These are phyloP conservation scores for Perccottus glenii DNA, from an alignment of 2,113 vertebrate genomes.

Conservation along the genomic window DNA sequence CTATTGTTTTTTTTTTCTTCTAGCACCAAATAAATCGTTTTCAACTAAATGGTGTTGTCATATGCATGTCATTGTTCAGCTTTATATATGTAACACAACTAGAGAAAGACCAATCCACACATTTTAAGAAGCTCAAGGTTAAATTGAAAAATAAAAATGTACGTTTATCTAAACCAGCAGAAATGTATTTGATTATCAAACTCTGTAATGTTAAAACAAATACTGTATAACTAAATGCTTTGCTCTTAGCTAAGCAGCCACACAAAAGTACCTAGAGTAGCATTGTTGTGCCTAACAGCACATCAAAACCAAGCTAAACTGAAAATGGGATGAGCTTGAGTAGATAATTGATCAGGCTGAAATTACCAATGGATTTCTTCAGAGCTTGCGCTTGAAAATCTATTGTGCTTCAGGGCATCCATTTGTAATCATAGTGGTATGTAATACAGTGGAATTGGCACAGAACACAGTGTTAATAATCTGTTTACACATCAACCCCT, in stretches of 20 bases:
- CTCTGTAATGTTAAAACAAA: background rate
- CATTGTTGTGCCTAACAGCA: conserved; percentile 29
- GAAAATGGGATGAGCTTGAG: conserved; percentile 66
- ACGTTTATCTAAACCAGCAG: too few species aligned
- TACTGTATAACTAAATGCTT: background rate
- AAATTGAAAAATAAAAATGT: too few species aligned
- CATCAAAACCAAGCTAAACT: conserved; percentile 56
- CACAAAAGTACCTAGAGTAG: conserved; percentile 17
- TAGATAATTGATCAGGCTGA: conserved; percentile 78
- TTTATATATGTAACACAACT: too few species aligned
- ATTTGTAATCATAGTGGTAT: conserved; percentile 71
- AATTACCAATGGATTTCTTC: conserved; percentile 79
- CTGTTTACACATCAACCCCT: conserved; percentile 68
- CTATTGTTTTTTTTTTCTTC: too few species aligned
- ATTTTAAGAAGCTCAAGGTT: too few species aligned
- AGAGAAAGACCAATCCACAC: too few species aligned
- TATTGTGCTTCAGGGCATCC: conserved; percentile 65
- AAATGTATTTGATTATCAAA: too few species aligned
- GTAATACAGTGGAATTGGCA: conserved; percentile 68
- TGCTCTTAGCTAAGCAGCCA: background rate
- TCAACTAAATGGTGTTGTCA: too few species aligned
- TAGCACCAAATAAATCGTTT: too few species aligned
- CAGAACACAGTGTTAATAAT: conserved; percentile 70
- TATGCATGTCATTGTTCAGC: too few species aligned
- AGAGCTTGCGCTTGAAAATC: conserved; percentile 59